Conservation (phyloP, 1,140 invertebrate species). For the Arctopsyche grandis region DNA sequence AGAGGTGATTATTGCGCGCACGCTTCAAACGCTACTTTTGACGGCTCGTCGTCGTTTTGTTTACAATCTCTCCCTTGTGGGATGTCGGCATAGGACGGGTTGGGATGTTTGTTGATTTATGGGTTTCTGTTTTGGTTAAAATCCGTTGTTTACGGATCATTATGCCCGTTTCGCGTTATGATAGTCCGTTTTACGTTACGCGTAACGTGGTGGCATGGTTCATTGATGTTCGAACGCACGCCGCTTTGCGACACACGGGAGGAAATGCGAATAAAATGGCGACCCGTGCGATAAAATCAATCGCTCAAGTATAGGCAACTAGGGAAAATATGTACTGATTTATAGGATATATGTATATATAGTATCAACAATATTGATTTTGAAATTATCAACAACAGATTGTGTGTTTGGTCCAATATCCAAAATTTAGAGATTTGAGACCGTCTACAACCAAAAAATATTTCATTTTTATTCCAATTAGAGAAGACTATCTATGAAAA, state of each 20-base stretch:
- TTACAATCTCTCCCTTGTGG: background rate
- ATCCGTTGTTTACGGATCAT: conserved; percentile 30
- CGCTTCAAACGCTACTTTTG: background rate
- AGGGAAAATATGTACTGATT: too few species aligned
- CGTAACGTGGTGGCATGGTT: background rate
- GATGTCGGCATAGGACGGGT: too few species aligned
- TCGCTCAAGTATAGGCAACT: too few species aligned
- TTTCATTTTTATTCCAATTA: too few species aligned
- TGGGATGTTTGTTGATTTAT: conserved; percentile 24
- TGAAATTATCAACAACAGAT: too few species aligned
- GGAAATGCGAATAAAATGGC: background rate
- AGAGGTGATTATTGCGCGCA: too few species aligned
- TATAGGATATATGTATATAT: too few species aligned
- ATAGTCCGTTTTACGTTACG: background rate
- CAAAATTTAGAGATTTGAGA: too few species aligned
- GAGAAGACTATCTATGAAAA: too few species aligned
- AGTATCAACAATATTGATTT: too few species aligned
- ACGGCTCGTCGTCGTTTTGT: background rate
- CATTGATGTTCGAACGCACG: conserved; percentile 22
- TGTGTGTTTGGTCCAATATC: too few species aligned
- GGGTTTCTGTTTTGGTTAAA: conserved; percentile 11
- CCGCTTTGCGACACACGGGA: background rate
- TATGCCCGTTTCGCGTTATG: background rate
- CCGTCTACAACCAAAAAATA: too few species aligned
- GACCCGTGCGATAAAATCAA: background rate